Conservation (phyloP, 2,888 invertebrate genomes). For the Caenorhabditis macrosperma region DNA sequence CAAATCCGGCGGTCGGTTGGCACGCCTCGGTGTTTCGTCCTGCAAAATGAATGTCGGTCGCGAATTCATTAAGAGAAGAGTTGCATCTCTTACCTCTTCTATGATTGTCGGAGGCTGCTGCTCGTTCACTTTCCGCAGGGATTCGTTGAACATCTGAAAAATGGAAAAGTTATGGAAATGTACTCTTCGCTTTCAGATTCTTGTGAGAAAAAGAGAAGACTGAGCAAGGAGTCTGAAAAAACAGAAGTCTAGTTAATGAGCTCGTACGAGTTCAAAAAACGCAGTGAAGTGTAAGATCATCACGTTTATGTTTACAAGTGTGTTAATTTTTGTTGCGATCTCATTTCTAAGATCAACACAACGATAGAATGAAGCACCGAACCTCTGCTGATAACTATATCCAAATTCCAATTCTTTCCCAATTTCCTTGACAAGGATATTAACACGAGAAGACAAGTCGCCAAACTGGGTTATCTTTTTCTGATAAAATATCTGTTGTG, state of each 20-base stretch:
- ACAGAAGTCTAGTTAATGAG: too few relatives aligned
- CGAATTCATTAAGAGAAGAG: constrained; percentile 19
- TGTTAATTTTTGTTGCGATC: too few relatives aligned
- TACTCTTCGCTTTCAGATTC: not conserved
- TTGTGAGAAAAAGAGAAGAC: too few relatives aligned
- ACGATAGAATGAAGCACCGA: too few relatives aligned
- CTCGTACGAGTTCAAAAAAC: too few relatives aligned
- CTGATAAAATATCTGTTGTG: not conserved
- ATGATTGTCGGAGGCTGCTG: constrained; percentile 42
- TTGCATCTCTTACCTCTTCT: constrained; percentile 35
- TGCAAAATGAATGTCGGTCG: constrained; percentile 9
- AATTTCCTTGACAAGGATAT: too few relatives aligned
- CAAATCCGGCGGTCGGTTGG: constrained; percentile 49
- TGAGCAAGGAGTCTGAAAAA: not conserved
- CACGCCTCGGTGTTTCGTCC: constrained; percentile 40
- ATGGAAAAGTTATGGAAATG: constrained; percentile 7
- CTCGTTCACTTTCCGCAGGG: constrained; percentile 46
- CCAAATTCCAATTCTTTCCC: too few relatives aligned
- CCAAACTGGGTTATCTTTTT: not conserved
- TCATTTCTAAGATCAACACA: too few relatives aligned
- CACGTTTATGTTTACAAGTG: too few relatives aligned
- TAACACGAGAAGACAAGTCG: too few relatives aligned
- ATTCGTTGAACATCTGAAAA: constrained; percentile 45
- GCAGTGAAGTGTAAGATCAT: too few relatives aligned
- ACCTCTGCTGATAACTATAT: too few relatives aligned